Conservation (phyloP, 2,797 vertebrate species). For the Gymnothorax javanicus region DNA sequence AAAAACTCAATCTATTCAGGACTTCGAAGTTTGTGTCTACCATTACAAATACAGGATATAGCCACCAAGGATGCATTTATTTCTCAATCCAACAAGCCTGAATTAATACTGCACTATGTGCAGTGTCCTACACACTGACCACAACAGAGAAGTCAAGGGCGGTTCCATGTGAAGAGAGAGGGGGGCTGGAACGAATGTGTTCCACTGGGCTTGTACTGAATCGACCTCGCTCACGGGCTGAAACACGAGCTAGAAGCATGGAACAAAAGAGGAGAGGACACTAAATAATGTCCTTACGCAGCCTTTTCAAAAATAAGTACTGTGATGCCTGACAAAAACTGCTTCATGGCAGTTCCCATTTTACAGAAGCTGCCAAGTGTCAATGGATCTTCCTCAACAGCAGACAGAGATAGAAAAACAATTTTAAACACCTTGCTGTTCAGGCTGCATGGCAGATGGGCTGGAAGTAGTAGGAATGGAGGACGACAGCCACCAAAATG, state of each 20-base stretch:
- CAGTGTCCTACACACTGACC: conserved; percentile 37
- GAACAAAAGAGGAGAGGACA: background rate
- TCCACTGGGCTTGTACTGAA: conserved; percentile 36
- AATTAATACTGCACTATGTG: background rate
- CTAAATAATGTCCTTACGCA: background rate
- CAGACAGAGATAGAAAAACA: background rate
- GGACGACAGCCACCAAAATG: conserved; percentile 80
- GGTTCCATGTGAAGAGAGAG: conserved; percentile 54
- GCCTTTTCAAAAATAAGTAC: background rate
- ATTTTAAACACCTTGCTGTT: conserved; percentile 45
- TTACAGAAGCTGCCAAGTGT: background rate
- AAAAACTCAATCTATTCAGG: too few relatives aligned
- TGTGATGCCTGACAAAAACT: background rate
- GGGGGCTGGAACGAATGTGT: conserved; percentile 34
- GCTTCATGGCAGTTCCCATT: background rate
- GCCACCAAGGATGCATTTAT: background rate
- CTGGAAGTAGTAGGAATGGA: conserved; percentile 59
- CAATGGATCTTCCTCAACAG: background rate
- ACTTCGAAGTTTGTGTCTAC: background rate
- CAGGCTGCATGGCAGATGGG: conserved; percentile 53
- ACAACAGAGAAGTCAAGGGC: conserved; percentile 54
- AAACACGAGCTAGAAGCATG: conserved; percentile 20
- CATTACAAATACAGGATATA: background rate
- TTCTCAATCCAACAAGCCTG: background rate
- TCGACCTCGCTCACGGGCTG: conserved; percentile 37